These are phyloP conservation scores for Synanthedon formicaeformis DNA, from an alignment of 2,888 invertebrate species.

Conservation along the genomic window DNA sequence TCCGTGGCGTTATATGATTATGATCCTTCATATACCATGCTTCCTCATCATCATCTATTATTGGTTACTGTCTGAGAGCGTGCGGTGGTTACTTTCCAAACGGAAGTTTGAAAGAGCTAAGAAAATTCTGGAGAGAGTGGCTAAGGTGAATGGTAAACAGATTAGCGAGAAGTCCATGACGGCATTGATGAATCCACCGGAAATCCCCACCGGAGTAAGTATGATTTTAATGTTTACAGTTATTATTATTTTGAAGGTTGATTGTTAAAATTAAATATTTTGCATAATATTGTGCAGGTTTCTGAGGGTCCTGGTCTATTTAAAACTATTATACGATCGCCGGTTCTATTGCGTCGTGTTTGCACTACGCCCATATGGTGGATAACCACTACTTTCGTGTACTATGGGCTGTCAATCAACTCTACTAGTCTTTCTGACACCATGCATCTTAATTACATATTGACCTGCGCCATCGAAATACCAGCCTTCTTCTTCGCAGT, in stretches of 20 bases:
- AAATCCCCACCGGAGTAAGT: background rate
- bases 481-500: slow-evolving; percentile 76
- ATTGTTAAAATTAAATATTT: background rate
- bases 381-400: slow-evolving; percentile 83
- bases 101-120: slow-evolving; percentile 73
- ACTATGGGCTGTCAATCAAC: slow-evolving; percentile 83
- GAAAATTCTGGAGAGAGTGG: slow-evolving; percentile 70
- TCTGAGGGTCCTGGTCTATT: background rate
- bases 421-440: slow-evolving; percentile 79
- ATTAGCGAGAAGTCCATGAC: slow-evolving; percentile 66
- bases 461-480: slow-evolving; percentile 75
- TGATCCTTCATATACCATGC: slow-evolving; percentile 76
- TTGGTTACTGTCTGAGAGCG: slow-evolving; percentile 75
- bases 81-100: slow-evolving; percentile 81
- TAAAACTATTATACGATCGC: slow-evolving; percentile 25
- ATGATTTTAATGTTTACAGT: background rate
- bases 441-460: slow-evolving; percentile 79
- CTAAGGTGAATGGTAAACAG: slow-evolving; percentile 70
- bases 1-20: slow-evolving; percentile 77
- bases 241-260: background rate
- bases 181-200: slow-evolving; percentile 35
- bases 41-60: slow-evolving; percentile 75
- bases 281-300: background rate
- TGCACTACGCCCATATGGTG: slow-evolving; percentile 80
- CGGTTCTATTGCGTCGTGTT: slow-evolving; percentile 65